phyloP scores from a whole-genome alignment of 2,113 vertebrate species.

The Brachirus orientalis region DNA sequence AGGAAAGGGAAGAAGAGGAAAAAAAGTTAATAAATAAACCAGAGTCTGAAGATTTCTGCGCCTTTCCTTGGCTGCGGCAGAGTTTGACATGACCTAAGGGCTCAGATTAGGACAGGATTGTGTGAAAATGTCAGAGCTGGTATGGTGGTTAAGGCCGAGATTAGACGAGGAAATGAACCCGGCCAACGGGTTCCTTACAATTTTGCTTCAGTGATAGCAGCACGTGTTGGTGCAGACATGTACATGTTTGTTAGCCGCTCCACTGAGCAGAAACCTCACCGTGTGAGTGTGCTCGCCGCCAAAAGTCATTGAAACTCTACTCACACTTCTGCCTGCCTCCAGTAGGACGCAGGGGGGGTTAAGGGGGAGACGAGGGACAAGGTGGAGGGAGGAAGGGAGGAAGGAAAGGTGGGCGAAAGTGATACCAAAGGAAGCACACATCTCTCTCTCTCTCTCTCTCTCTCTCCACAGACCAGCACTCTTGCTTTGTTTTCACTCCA shows the following conservation, averaged over 20 bases:
- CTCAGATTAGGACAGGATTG: slow-evolving; percentile 60
- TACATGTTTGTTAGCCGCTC: slow-evolving; percentile 35
- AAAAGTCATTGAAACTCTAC: slow-evolving; percentile 73
- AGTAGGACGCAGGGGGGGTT: slow-evolving; percentile 34
- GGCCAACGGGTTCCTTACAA: slow-evolving; percentile 47
- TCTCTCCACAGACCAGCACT: too few relatives aligned
- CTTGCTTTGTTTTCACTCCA: too few relatives aligned
- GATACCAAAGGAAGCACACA: too few relatives aligned
- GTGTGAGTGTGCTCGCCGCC: slow-evolving; percentile 31
- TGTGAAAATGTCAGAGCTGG: slow-evolving; percentile 57
- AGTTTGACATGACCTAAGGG: slow-evolving; percentile 29
- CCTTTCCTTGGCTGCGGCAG: slow-evolving; percentile 26
- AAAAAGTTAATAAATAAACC: slow-evolving; percentile 16
- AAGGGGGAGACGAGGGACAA: too few relatives aligned
- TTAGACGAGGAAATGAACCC: slow-evolving; percentile 40
- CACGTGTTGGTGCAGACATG: slow-evolving; percentile 21
- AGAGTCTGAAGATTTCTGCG: slow-evolving; percentile 27
- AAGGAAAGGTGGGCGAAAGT: too few relatives aligned
- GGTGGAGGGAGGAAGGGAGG: too few relatives aligned
- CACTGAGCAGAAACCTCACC: slow-evolving; percentile 36
- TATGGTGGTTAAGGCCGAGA: slow-evolving; percentile 37
- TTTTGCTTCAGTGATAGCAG: slow-evolving; percentile 39
- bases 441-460: too few relatives aligned
- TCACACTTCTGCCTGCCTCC: slow-evolving; percentile 67
- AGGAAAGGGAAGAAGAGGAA: slow-evolving; percentile 22